Evolutionary conservation across 2,888 invertebrate species (phyloP), one percentile per base, ranked within the genome.

Genomic region (Listrodromus nycthemerus): DNA sequence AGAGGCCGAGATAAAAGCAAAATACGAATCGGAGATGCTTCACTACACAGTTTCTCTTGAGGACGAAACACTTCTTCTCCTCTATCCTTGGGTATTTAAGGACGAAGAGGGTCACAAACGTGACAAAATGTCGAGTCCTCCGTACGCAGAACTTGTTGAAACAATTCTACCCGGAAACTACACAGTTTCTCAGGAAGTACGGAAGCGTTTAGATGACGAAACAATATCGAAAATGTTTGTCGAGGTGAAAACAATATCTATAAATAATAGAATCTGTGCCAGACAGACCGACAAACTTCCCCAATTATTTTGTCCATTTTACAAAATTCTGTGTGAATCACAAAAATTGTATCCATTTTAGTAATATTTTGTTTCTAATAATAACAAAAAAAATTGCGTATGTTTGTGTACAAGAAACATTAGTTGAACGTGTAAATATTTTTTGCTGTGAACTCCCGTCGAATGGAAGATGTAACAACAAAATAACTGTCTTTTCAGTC

Each of bases 71-170:
- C 89, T 90, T 66, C 82, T 93, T 10, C 77, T 93, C 41, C 80
- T 93, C 0, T 93, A 92, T 80, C 93, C 93, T 0, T 93, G 93
- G 93, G 77, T 92, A 48, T 93, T 93, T 41, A 92, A 89, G 69
- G 93, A 93, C 66, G 93, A 92, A 71, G 93, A 93, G 45, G 92
- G 92, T 10, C 92, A 91, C 63, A 90, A 88, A 82, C 88, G 92
- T 66, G 92, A 93, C 41, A 93, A 93, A 83, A 91, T 89, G 66
- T 87, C 87, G 1, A 91, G 92, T 83, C 91, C 92, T 21, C 89
- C 92, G 1, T 93, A 93, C 63, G 75, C 87, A 5, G 93, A 93
- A 63, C 88, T 93, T 41, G 65, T 91, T 30, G 92, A 93, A 82
- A 91, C 91, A 76, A 83, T 93, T 66, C 79, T 93, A 37, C 83